phyloP scores from a whole-genome alignment of 2,113 vertebrate species.

The Grallaria varia region DNA sequence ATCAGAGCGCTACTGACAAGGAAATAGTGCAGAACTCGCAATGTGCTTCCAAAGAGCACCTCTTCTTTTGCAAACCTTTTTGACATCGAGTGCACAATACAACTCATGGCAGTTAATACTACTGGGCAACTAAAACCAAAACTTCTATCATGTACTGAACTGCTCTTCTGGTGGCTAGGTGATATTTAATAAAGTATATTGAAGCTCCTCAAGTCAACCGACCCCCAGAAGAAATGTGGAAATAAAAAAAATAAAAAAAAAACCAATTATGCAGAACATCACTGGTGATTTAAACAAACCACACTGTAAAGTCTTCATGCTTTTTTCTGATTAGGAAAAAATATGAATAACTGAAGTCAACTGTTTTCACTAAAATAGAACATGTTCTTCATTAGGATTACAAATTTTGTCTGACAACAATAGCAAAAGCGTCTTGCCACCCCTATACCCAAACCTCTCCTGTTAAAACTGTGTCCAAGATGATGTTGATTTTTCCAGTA shows the following conservation, averaged over 20 bases:
- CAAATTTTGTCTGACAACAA: conserved; percentile 68
- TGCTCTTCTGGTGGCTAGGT: background rate
- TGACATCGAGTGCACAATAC: background rate
- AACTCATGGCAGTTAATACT: background rate
- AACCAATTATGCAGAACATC: background rate
- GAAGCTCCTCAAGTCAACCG: background rate
- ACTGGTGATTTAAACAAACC: background rate
- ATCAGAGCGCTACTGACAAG: background rate
- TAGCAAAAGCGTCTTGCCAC: conserved; percentile 59
- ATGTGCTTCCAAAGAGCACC: background rate
- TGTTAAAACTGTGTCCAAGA: conserved; percentile 65
- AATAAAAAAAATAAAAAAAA: background rate
- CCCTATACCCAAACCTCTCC: conserved; percentile 35
- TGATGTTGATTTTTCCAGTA: conserved; percentile 71
- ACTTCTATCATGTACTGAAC: background rate
- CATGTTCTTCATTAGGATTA: background rate
- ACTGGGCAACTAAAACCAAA: background rate
- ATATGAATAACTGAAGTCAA: background rate
- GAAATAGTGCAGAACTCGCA: background rate
- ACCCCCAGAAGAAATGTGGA: background rate
- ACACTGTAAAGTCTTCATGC: background rate
- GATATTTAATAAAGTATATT: background rate
- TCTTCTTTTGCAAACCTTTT: background rate
- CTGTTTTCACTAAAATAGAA: conserved; percentile 17
- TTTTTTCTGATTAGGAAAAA: background rate